These are phyloP conservation scores for Monopis laevigella DNA, from an alignment of 2,888 invertebrate species.

Conservation along the genomic window DNA sequence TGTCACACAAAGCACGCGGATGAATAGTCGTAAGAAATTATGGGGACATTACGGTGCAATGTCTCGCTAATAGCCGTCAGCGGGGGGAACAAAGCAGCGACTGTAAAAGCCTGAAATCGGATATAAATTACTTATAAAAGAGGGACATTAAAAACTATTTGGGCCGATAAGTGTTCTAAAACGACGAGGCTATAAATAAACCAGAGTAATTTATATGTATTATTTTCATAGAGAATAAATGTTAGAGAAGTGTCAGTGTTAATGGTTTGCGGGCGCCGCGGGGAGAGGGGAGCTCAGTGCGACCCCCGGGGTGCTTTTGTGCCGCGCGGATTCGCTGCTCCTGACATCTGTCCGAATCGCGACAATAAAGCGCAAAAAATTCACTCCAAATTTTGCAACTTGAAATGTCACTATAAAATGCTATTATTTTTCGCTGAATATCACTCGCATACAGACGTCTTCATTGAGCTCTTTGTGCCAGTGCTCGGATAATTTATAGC, in stretches of 20 bases:
- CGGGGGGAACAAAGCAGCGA: constrained; percentile 50
- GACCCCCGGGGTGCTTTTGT: constrained; percentile 60
- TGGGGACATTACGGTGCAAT: constrained; percentile 30
- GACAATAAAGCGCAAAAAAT: constrained; percentile 64
- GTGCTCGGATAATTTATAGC: constrained; percentile 52
- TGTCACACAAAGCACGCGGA: constrained; percentile 1
- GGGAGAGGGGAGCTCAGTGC: constrained; percentile 43
- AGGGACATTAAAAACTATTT: constrained; percentile 64
- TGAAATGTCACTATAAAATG: constrained; percentile 29
- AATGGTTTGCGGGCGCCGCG: constrained; percentile 43
- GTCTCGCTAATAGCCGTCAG: constrained; percentile 52
- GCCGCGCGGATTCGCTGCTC: constrained; percentile 47
- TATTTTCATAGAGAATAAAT: constrained; percentile 56
- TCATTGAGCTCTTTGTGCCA: constrained; percentile 49
- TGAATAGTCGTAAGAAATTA: constrained; percentile 17
- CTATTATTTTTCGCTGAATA: constrained; percentile 47
- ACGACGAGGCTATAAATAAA: constrained; percentile 45
- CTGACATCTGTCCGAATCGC: constrained; percentile 65
- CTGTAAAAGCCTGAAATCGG: constrained; percentile 38
- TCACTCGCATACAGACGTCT: constrained; percentile 39
- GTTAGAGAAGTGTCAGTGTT: constrained; percentile 55
- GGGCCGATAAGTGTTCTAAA: constrained; percentile 54
- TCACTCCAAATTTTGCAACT: constrained; percentile 48
- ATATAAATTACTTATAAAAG: constrained; percentile 58
- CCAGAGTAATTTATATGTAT: constrained; percentile 51